phyloP scores from a whole-genome alignment of 1,140 invertebrate species.

The Euura lappo region DNA sequence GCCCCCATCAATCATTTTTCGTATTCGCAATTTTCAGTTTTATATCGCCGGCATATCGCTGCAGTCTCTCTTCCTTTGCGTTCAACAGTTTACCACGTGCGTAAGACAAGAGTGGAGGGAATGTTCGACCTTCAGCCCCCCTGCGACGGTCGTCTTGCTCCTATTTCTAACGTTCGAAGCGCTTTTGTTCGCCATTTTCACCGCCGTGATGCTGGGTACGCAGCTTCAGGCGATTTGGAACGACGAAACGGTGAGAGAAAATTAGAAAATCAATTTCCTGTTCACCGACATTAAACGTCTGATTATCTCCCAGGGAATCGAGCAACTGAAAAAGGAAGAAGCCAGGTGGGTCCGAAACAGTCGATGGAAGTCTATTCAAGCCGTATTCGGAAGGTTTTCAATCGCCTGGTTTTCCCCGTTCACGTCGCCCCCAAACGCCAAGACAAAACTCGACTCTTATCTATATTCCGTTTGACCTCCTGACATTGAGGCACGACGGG shows the following conservation, averaged over 20 bases:
- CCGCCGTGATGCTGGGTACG: conserved; percentile 95
- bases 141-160: conserved; percentile 93
- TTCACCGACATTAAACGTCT: neutral
- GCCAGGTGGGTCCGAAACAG: conserved; percentile 90
- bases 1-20: neutral
- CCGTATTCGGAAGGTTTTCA: conserved; percentile 93
- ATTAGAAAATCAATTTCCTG: neutral
- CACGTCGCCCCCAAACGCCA: conserved; percentile 75
- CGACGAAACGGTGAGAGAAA: conserved; percentile 89
- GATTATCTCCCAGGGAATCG: conserved; percentile 78
- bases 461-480: conserved; percentile 74
- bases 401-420: conserved; percentile 95
- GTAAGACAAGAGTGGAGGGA: conserved; percentile 94
- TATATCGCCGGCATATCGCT: conserved; percentile 97
- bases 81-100: conserved; percentile 94
- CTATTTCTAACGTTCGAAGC: conserved; percentile 97
- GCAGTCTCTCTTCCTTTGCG: conserved; percentile 89
- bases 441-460: conserved; percentile 76
- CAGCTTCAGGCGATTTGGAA: conserved; percentile 98
- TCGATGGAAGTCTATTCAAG: conserved; percentile 91
- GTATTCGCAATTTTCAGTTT: conserved; percentile 74
- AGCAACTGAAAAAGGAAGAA: conserved; percentile 93
- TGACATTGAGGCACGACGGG: too few relatives aligned
- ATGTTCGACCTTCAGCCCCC: conserved; percentile 91
- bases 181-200: conserved; percentile 97